Evolutionary conservation across 2,797 vertebrate genomes (phyloP).

Genomic region (Pelobates cultripes): DNA sequence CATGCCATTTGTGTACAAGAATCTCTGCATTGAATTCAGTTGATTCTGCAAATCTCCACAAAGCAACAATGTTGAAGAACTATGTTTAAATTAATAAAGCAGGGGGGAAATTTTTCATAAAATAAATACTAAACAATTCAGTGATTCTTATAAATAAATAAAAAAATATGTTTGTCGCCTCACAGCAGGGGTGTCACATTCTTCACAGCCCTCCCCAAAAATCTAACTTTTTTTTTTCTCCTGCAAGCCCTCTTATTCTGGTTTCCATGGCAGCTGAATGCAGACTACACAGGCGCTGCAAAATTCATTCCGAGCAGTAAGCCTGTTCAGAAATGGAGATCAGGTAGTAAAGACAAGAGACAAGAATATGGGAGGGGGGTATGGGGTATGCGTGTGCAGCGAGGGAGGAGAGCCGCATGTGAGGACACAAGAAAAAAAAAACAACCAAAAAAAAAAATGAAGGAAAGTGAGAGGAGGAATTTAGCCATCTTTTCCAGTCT

Average conservation of each 20-base stretch:
- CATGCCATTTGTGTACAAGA: too few relatives aligned
- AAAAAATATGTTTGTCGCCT: conserved; percentile 29
- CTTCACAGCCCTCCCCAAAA: conserved; percentile 35
- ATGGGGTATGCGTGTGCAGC: conserved; percentile 1
- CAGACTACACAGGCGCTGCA: conserved; percentile 46
- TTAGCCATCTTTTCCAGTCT: too few relatives aligned
- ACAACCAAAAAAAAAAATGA: neutral
- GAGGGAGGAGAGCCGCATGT: neutral
- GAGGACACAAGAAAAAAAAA: neutral
- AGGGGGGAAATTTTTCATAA: too few relatives aligned
- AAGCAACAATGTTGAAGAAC: neutral
- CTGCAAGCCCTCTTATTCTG: conserved; percentile 25
- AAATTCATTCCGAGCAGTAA: conserved; percentile 33
- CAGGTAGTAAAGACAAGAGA: conserved; percentile 32
- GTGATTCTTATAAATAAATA: conserved; percentile 22
- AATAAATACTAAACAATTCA: neutral
- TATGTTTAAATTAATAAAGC: neutral
- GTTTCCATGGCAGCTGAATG: conserved; percentile 49
- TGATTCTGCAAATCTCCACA: neutral
- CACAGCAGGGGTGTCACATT: conserved; percentile 35
- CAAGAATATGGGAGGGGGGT: conserved; percentile 15
- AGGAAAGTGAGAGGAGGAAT: neutral
- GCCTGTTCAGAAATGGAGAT: conserved; percentile 31
- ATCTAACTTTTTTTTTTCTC: conserved; percentile 14
- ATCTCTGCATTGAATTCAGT: too few relatives aligned